Percentiles rank a stretch among this genome's conserved stretches.
Conservation (phyloP, 2,888 invertebrate species). For the Mythimna vitellina region DNA sequence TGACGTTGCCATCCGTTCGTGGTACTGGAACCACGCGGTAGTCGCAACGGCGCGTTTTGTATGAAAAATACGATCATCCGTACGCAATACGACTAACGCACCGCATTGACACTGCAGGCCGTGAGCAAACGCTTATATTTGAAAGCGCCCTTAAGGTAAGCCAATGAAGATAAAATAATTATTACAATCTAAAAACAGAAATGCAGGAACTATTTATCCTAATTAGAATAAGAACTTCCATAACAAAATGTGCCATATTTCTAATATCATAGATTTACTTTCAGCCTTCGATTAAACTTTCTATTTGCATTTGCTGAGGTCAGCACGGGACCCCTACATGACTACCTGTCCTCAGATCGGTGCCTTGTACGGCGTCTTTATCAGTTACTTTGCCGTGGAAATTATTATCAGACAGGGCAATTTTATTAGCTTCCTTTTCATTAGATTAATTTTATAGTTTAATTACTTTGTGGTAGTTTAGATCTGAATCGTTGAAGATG, state of each 20-base stretch:
- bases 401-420: constrained; percentile 43
- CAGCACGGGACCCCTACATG: constrained; percentile 68
- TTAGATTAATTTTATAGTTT: constrained; percentile 51
- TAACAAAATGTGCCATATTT: constrained; percentile 36
- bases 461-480: constrained; percentile 33
- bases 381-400: constrained; percentile 47
- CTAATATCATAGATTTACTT: constrained; percentile 40
- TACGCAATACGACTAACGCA: too few species aligned
- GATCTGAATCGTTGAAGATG: constrained; percentile 29
- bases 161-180: not conserved
- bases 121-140: too few species aligned
- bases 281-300: constrained; percentile 65
- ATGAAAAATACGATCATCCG: too few species aligned
- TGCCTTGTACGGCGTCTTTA: constrained; percentile 62
- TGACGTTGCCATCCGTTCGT: too few species aligned
- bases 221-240: constrained; percentile 6
- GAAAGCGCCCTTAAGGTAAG: too few species aligned
- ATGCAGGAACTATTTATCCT: not conserved
- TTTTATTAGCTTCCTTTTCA: constrained; percentile 54
- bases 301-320: constrained; percentile 73
- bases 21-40: too few species aligned
- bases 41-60: too few species aligned
- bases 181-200: not conserved
- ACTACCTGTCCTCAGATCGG: constrained; percentile 70
- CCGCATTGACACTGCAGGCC: too few species aligned